Base-by-base conservation (phyloP, 2,888 invertebrate species). In the Marasmarcha lunaedactyla region DNA sequence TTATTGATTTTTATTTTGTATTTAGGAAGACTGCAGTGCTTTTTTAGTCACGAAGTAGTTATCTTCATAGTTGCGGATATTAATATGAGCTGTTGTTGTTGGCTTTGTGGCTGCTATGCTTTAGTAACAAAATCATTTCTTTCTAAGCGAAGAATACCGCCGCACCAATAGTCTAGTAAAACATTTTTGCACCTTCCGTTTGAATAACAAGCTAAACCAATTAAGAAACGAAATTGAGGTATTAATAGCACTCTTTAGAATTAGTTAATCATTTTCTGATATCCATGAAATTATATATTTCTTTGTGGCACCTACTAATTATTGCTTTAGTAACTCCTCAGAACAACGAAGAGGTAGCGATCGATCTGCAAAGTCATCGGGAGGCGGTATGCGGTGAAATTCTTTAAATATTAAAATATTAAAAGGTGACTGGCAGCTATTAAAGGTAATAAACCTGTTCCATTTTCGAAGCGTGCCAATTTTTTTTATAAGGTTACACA, bases 271-370 rank as follows among this genome's bases (percentile, higher is more conserved):
- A 57, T 41, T 44, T 60, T 65, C 57, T 74, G 68, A 79, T 70
- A 57, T 43, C 59, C 76, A 66, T 81, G 78, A 79, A 81, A 81
- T 79, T 69, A 68, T 60, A 50, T 56, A 64, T 61, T 48, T 48
- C 49, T 48, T 49, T 51, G 51, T 57, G 47, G 52, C 71, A 68
- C 61, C 62, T 62, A 49, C 55, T 65, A 69, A 79, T 78, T 73
- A 69, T 53, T 46, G 46, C 42, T 43, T 47, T 59, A 66, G 59
- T 67, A 71, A 69, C 59, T 60, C 47, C 55, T 57, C 55, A 55
- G 53, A 54, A 59, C 58, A 63, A 59, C 7, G 20, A 20, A 20
- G 20, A 20, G 20, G 20, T 51, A 45, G 42, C 27, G 42, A 42
- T 39, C 36, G 13, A 41, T 35, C 26, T 45, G 54, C 39, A 43